These are phyloP conservation scores for Macrostomum lignano DNA, from an alignment of 1,140 invertebrate genomes.

Conservation along the genomic window DNA sequence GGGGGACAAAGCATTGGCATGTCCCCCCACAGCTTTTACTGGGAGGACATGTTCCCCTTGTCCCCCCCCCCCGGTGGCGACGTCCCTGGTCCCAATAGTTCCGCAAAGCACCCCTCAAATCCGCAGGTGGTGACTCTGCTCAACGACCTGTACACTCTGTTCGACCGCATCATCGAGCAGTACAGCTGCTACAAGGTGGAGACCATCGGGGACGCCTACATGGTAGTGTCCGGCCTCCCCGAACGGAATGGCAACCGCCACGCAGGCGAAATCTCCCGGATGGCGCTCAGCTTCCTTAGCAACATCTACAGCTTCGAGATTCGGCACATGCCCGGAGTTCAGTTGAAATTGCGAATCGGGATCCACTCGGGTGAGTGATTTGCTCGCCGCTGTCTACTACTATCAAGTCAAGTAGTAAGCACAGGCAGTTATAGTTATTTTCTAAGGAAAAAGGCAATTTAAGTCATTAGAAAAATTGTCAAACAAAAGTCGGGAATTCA, in stretches of 20 bases:
- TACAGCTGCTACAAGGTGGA: conserved; percentile 96
- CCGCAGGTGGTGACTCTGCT: conserved; percentile 63
- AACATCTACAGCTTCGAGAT: conserved; percentile 47
- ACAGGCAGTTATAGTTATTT: too few relatives aligned
- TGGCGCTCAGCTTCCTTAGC: conserved; percentile 56
- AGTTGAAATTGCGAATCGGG: conserved; percentile 68
- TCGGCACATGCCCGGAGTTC: conserved; percentile 32
- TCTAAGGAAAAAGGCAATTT: too few relatives aligned
- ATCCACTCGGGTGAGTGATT: conserved; percentile 48
- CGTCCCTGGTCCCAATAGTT: too few relatives aligned
- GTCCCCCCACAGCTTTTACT: too few relatives aligned
- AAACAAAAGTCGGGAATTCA: too few relatives aligned
- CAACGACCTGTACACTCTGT: conserved; percentile 79
- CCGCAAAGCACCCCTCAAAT: too few relatives aligned
- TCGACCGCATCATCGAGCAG: conserved; percentile 77
- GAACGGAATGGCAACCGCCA: conserved; percentile 32
- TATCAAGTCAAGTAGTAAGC: too few relatives aligned
- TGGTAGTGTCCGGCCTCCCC: conserved; percentile 40
- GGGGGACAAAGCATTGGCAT: too few relatives aligned
- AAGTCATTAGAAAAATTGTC: too few relatives aligned
- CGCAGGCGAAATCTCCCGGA: conserved; percentile 37
- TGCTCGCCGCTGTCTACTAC: not conserved
- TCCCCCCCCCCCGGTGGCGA: too few relatives aligned
- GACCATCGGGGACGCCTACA: conserved; percentile 87
- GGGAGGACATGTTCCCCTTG: too few relatives aligned